These are phyloP conservation scores for Drosophila imparisetae DNA, from an alignment of 2,888 invertebrate genomes.

Conservation along the genomic window DNA sequence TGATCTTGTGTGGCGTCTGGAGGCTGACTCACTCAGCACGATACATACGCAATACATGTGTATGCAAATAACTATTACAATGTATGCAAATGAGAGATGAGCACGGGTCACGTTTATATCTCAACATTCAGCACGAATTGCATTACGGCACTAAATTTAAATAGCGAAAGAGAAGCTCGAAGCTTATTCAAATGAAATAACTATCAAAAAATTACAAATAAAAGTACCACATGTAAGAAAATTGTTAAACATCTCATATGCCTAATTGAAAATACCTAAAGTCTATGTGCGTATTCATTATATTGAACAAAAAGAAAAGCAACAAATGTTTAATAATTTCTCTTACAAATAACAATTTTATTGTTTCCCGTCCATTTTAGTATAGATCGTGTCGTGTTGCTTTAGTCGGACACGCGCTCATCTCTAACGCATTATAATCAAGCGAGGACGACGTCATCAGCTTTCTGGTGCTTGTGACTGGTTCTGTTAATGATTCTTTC, in stretches of 20 bases:
- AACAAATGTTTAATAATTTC: neutral
- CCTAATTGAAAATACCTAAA: neutral
- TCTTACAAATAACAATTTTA: neutral
- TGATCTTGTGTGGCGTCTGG: constrained; percentile 48
- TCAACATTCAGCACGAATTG: neutral
- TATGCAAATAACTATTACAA: neutral
- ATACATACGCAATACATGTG: constrained; percentile 1
- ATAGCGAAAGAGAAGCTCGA: neutral
- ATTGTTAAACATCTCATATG: neutral
- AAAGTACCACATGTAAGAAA: neutral
- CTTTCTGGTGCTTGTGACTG: constrained; percentile 23
- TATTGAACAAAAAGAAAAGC: neutral
- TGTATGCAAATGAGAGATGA: constrained; percentile 21
- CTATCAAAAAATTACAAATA: neutral
- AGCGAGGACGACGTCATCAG: constrained; percentile 57
- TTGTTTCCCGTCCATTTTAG: neutral
- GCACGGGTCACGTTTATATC: neutral
- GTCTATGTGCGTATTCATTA: neutral
- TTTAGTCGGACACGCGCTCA: neutral
- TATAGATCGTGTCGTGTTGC: neutral
- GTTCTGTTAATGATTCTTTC: constrained; percentile 35
- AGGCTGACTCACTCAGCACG: constrained; percentile 51
- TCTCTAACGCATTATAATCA: neutral
- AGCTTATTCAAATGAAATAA: neutral
- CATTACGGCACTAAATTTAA: neutral